Evolutionary conservation across 2,113 vertebrate genomes (phyloP).

Genomic region (Proterorhinus semilunaris): DNA sequence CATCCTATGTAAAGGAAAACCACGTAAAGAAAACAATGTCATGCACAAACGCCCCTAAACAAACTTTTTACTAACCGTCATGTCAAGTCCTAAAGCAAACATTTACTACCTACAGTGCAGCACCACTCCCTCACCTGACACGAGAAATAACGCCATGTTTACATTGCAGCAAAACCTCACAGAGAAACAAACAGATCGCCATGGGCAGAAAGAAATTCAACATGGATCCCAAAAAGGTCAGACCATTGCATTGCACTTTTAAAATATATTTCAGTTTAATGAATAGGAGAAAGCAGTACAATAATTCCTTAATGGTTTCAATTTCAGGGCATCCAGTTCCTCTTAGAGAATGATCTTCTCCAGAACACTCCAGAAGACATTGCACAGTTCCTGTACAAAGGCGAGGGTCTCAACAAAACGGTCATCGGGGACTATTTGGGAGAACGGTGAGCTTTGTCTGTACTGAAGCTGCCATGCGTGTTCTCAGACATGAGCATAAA

Average conservation of each 20-base stretch:
- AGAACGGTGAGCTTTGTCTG: constrained; percentile 82
- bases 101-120: constrained; percentile 8
- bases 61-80: constrained; percentile 10
- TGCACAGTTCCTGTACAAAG: constrained; percentile 97
- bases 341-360: constrained; percentile 94
- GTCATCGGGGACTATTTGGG: constrained; percentile 98
- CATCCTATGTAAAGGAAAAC: background rate
- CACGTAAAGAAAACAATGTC: constrained; percentile 26
- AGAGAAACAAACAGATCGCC: constrained; percentile 97
- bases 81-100: constrained; percentile 27
- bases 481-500: constrained; percentile 37
- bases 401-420: constrained; percentile 96
- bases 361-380: constrained; percentile 96
- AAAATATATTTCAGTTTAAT: background rate
- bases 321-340: constrained; percentile 92
- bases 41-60: background rate
- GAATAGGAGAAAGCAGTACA: background rate
- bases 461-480: constrained; percentile 28
- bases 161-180: constrained; percentile 87
- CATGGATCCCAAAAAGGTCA: constrained; percentile 97
- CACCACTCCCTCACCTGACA: constrained; percentile 12
- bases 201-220: constrained; percentile 99
- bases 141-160: constrained; percentile 21
- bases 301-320: constrained; percentile 1
- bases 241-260: background rate